Evolutionary conservation across 2,888 invertebrate genomes (phyloP).

Genomic region (Aphidoletes aphidimyza): DNA sequence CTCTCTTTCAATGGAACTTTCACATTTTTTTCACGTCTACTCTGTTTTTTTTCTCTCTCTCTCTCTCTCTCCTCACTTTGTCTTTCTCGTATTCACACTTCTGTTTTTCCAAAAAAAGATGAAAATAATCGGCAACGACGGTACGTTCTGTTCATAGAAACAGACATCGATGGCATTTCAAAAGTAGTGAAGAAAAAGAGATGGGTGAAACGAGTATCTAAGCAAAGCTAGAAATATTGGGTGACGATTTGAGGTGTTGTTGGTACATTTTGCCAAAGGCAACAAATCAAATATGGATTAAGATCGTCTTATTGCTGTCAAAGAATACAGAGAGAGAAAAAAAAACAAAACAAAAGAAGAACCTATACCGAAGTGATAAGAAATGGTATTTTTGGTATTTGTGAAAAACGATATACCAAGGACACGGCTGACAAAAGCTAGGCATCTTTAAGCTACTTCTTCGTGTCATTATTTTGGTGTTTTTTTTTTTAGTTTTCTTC

Average conservation of each 20-base stretch:
- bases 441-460: neutral
- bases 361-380: neutral
- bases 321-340: neutral
- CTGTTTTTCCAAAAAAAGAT: neutral
- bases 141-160: neutral
- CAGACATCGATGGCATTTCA: neutral
- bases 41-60: neutral
- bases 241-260: conserved; percentile 22
- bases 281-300: conserved; percentile 49
- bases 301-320: conserved; percentile 22
- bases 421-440: neutral
- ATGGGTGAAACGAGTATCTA: neutral
- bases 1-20: too few species aligned
- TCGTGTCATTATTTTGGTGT: too few species aligned
- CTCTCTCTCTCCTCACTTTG: neutral
- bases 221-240: neutral
- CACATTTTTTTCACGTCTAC: neutral
- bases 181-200: neutral
- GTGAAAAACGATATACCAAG: neutral
- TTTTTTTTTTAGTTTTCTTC: too few species aligned
- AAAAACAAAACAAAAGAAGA: neutral
- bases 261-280: conserved; percentile 20
- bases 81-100: neutral
- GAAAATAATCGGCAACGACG: neutral
- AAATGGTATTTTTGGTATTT: conserved; percentile 1